phyloP scores from a whole-genome alignment of 2,888 invertebrate genomes.

The Strigamia crassipes region DNA sequence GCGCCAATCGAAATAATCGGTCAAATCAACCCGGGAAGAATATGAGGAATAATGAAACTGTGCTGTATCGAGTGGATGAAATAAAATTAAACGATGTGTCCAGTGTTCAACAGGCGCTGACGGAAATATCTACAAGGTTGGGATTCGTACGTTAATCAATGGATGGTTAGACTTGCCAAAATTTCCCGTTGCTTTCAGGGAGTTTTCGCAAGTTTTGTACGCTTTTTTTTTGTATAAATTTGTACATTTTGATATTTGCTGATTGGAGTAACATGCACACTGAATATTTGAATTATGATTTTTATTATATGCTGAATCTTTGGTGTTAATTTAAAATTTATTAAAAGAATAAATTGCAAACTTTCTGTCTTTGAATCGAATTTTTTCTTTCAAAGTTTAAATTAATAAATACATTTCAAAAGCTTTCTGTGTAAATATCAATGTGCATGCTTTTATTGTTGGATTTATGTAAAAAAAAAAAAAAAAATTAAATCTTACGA shows the following conservation, averaged over 20 bases:
- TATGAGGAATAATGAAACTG: conserved; percentile 52
- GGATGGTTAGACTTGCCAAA: neutral
- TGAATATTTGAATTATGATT: neutral
- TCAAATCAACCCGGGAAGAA: conserved; percentile 12
- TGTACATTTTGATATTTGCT: neutral
- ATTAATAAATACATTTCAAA: too few relatives aligned
- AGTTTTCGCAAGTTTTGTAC: neutral
- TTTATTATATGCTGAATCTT: neutral
- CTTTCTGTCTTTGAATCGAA: neutral
- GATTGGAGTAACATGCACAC: conserved; percentile 16
- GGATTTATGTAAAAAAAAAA: neutral
- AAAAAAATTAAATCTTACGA: neutral
- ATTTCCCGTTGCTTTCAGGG: neutral
- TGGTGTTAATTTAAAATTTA: neutral
- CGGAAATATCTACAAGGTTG: conserved; percentile 54
- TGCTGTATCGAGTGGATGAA: conserved; percentile 64
- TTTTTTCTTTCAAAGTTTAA: neutral
- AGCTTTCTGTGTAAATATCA: neutral
- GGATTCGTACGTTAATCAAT: neutral
- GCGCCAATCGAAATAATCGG: conserved; percentile 3
- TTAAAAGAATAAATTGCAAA: neutral
- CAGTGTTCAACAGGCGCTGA: conserved; percentile 63
- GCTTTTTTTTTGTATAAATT: too few relatives aligned
- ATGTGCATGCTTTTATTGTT: conserved; percentile 7
- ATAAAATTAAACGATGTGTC: conserved; percentile 65